phyloP scores from a whole-genome alignment of 2,888 invertebrate species.

The Eupelmus urozonus region DNA sequence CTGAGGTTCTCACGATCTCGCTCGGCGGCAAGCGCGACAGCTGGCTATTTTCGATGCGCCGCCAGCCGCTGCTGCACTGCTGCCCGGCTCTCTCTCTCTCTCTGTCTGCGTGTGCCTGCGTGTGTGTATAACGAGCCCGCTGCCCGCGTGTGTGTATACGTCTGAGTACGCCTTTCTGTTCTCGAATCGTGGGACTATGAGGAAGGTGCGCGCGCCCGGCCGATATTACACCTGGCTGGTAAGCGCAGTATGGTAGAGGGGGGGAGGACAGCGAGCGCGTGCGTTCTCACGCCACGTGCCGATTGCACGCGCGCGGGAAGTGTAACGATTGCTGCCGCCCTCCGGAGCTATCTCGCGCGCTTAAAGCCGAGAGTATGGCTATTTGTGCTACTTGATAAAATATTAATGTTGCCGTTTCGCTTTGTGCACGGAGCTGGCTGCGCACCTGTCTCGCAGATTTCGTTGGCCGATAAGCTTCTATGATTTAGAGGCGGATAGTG shows the following conservation, averaged over 20 bases:
- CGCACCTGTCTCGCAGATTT: too few relatives aligned
- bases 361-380: too few relatives aligned
- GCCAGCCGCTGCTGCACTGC: slow-evolving; percentile 47
- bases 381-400: too few relatives aligned
- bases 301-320: not conserved
- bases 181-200: slow-evolving; percentile 55
- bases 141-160: not conserved
- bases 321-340: not conserved
- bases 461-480: too few relatives aligned
- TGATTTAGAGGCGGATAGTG: too few relatives aligned
- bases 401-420: too few relatives aligned
- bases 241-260: not conserved
- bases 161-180: slow-evolving; percentile 49
- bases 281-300: slow-evolving; percentile 4
- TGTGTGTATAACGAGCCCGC: not conserved
- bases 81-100: slow-evolving; percentile 13
- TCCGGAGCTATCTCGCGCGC: too few relatives aligned
- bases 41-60: slow-evolving; percentile 61
- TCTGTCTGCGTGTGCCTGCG: not conserved
- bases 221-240: slow-evolving; percentile 54
- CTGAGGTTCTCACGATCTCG: slow-evolving; percentile 61
- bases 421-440: too few relatives aligned
- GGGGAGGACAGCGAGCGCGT: not conserved
- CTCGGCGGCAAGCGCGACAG: too few relatives aligned
- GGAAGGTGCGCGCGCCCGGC: slow-evolving; percentile 46